A percentile compares a stretch with the other conserved stretches of the same genome.
phyloP scores from a whole-genome alignment of 1,140 invertebrate species.

The Cardiocondyla obscurior region DNA sequence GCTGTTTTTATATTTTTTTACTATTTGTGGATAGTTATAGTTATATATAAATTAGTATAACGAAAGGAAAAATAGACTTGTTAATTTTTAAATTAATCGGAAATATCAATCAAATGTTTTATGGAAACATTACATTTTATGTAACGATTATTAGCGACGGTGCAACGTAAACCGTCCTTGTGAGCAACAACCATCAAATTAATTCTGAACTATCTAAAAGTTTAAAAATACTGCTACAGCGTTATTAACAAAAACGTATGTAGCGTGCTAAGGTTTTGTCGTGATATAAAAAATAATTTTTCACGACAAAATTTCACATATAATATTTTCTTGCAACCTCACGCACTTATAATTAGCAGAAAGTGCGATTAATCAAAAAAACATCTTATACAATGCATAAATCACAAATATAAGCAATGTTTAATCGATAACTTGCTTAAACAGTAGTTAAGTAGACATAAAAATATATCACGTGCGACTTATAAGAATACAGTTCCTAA shows the following conservation, averaged over 20 bases:
- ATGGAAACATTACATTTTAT: background rate
- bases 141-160: background rate
- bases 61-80: background rate
- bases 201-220: constrained; percentile 5
- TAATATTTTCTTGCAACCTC: background rate
- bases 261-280: background rate
- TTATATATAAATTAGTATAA: background rate
- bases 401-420: background rate
- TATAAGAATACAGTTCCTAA: constrained; percentile 65
- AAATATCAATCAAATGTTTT: background rate
- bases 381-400: background rate
- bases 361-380: constrained; percentile 32
- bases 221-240: constrained; percentile 9
- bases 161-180: constrained; percentile 9
- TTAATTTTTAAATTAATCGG: background rate
- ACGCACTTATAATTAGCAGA: background rate
- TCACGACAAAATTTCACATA: background rate
- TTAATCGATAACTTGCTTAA: constrained; percentile 38
- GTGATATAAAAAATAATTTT: background rate
- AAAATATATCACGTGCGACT: constrained; percentile 6
- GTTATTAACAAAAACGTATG: background rate
- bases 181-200: constrained; percentile 34
- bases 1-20: background rate
- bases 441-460: background rate
- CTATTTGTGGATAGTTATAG: background rate